Conservation (phyloP, 2,113 vertebrate species). For the Crocuta crocuta region DNA sequence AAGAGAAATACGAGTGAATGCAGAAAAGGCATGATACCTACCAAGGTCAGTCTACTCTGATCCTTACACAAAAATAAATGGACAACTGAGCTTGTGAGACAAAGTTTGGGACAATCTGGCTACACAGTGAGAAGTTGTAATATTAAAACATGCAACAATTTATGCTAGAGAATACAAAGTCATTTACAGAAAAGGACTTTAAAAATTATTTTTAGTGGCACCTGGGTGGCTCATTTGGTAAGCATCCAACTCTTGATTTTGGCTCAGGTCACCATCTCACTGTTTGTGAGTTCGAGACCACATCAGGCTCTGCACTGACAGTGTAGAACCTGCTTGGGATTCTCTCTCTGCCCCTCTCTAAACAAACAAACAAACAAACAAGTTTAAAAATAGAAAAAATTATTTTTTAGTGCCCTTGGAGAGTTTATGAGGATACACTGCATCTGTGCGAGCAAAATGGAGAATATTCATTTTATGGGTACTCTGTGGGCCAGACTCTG, state of each 20-base stretch:
- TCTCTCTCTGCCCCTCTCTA: too few species aligned
- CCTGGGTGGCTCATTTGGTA: too few species aligned
- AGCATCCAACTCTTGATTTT: too few species aligned
- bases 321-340: too few species aligned
- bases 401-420: neutral
- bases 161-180: neutral
- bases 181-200: neutral
- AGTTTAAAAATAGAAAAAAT: too few species aligned
- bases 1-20: neutral
- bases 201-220: neutral
- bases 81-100: neutral
- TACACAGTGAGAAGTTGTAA: neutral
- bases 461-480: neutral
- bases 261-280: too few species aligned
- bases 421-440: neutral
- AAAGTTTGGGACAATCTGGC: neutral
- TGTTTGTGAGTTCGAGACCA: too few species aligned
- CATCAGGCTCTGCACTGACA: too few species aligned
- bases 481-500: neutral
- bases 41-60: neutral
- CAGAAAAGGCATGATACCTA: neutral
- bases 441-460: neutral
- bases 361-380: too few species aligned
- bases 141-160: neutral
- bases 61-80: neutral